These are phyloP conservation scores for Gymnogyps californianus DNA, from an alignment of 2,113 vertebrate genomes.

Conservation along the genomic window DNA sequence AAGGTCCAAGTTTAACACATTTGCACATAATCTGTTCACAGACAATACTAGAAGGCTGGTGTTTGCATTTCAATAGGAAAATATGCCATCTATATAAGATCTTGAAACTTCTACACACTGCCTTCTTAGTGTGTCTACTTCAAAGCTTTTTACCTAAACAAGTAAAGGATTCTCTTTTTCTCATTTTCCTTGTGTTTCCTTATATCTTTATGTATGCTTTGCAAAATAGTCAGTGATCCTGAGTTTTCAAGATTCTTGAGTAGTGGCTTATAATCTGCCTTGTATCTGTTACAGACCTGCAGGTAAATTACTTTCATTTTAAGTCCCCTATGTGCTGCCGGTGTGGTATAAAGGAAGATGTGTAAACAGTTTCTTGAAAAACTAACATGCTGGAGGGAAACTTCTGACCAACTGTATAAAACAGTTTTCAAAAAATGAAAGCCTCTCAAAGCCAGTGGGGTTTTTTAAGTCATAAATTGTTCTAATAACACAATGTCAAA, in stretches of 20 bases:
- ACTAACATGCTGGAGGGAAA: background rate
- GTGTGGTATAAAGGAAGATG: background rate
- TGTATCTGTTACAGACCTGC: background rate
- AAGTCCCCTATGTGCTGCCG: background rate
- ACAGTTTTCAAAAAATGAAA: background rate
- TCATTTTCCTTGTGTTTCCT: background rate
- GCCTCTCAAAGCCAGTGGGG: background rate
- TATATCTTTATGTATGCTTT: background rate
- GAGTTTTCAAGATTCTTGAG: background rate
- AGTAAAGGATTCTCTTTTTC: background rate
- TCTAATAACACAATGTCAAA: background rate
- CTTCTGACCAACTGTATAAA: background rate
- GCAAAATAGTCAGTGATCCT: background rate
- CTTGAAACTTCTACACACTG: background rate
- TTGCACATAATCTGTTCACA: background rate
- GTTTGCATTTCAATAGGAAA: background rate
- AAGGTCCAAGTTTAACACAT: background rate
- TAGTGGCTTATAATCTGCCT: background rate
- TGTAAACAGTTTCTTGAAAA: slow-evolving; percentile 18
- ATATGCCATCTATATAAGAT: background rate
- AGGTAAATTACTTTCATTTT: slow-evolving; percentile 9
- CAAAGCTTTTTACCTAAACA: background rate
- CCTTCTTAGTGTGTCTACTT: background rate
- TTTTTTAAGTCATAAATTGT: background rate
- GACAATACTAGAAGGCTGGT: background rate